Percentiles rank a stretch among this genome's conserved stretches.
phyloP scores from a whole-genome alignment of 2,797 vertebrate genomes.

The Tokudaia muenninki region DNA sequence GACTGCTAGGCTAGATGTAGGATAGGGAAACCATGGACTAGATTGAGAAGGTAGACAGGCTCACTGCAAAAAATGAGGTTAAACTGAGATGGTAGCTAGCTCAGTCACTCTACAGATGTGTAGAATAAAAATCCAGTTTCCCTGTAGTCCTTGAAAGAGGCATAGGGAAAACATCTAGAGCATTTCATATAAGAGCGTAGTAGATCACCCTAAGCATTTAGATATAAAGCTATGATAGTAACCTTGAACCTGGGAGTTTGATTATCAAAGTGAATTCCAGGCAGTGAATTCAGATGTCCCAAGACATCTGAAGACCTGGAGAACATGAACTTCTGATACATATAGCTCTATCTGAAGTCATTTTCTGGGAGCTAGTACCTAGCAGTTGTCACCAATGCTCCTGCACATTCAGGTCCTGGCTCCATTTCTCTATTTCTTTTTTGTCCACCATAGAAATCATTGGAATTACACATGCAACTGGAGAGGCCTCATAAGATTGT shows the following conservation, averaged over 20 bases:
- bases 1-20: not conserved
- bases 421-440: not conserved
- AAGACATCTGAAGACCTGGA: not conserved
- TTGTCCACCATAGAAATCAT: not conserved
- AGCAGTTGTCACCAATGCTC: not conserved
- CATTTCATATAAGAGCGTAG: not conserved
- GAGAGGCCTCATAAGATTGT: not conserved
- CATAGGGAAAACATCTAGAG: not conserved
- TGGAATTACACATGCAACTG: not conserved
- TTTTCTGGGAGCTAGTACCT: not conserved
- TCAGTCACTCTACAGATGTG: not conserved
- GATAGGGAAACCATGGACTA: not conserved
- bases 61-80: not conserved
- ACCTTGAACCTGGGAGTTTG: not conserved
- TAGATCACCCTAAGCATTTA: not conserved
- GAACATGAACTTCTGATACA: not conserved
- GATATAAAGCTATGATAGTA: not conserved
- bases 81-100: not conserved
- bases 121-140: not conserved
- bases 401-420: not conserved
- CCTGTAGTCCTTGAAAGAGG: not conserved
- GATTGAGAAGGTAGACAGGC: not conserved
- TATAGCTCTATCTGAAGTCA: not conserved
- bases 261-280: not conserved
- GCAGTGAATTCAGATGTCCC: no score